phyloP scores from a whole-genome alignment of 2,113 vertebrate genomes.

The Thunnus maccoyii region DNA sequence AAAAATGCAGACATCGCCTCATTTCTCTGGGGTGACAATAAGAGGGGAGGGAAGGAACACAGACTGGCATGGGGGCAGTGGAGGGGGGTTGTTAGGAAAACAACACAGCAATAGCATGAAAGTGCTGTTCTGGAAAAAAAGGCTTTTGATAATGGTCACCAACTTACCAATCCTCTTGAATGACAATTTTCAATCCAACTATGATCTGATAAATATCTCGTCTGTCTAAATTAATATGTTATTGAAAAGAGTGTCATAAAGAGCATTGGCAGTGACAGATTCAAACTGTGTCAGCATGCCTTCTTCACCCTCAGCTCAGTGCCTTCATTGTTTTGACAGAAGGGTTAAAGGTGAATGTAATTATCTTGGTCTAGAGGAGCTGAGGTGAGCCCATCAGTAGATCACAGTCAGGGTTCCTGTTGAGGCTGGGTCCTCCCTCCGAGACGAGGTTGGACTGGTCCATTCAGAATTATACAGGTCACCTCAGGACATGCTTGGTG shows the following conservation, averaged over 20 bases:
- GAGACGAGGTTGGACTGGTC: constrained; percentile 27
- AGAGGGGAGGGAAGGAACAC: constrained; percentile 23
- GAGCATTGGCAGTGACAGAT: constrained; percentile 25
- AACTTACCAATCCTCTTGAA: neutral
- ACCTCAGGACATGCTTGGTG: constrained; percentile 65
- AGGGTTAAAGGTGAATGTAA: constrained; percentile 71
- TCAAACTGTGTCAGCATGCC: constrained; percentile 35
- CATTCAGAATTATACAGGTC: constrained; percentile 61
- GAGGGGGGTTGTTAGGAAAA: neutral
- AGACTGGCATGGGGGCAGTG: neutral
- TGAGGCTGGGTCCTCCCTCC: constrained; percentile 31
- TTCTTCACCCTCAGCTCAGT: constrained; percentile 35
- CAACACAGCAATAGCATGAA: constrained; percentile 1
- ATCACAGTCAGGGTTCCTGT: constrained; percentile 58
- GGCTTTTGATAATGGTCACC: neutral
- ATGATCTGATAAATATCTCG: constrained; percentile 8
- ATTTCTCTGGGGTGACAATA: constrained; percentile 64
- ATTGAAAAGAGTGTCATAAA: neutral
- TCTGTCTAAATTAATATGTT: neutral
- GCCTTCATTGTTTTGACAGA: constrained; percentile 60
- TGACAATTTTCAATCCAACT: neutral
- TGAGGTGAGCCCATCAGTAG: constrained; percentile 66
- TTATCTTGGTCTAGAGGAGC: constrained; percentile 61
- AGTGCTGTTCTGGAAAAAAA: neutral
- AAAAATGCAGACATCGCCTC: constrained; percentile 73